These are phyloP conservation scores for Zophobas atratus DNA, from an alignment of 1,140 invertebrate genomes.

Conservation along the genomic window DNA sequence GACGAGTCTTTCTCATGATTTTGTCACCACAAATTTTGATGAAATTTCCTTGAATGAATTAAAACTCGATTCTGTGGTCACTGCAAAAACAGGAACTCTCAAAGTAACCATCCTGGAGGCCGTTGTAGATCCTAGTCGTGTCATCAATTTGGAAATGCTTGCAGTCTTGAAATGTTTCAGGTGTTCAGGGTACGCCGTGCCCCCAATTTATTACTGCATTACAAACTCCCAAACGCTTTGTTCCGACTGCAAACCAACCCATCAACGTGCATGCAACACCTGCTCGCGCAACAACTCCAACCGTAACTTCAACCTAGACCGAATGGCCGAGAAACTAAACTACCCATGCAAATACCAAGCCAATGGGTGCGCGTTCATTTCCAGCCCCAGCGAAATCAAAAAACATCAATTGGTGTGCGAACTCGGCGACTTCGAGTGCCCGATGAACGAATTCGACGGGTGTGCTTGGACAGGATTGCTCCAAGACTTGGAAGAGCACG, in stretches of 20 bases:
- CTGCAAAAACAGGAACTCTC: not conserved
- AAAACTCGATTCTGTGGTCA: not conserved
- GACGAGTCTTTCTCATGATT: not conserved
- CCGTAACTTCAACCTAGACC: not conserved
- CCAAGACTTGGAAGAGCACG: not conserved
- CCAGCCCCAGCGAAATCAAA: not conserved
- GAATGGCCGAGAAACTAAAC: not conserved
- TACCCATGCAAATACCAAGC: not conserved
- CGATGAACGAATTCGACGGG: not conserved
- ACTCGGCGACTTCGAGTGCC: not conserved
- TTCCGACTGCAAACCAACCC: not conserved
- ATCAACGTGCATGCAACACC: not conserved
- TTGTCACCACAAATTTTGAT: not conserved
- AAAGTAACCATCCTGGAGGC: not conserved
- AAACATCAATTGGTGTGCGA: not conserved
- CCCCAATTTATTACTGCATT: not conserved
- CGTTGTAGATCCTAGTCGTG: not conserved
- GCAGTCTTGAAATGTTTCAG: not conserved
- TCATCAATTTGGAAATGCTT: not conserved
- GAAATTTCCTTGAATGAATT: not conserved
- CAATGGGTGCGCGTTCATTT: not conserved
- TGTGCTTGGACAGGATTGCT: not conserved
- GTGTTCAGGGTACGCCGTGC: not conserved
- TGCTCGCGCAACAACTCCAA: not conserved
- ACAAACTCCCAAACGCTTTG: not conserved